Percentiles rank a stretch among this genome's conserved stretches.
Evolutionary conservation across 2,797 vertebrate species (phyloP).

Genomic region (Delichon dasypus): DNA sequence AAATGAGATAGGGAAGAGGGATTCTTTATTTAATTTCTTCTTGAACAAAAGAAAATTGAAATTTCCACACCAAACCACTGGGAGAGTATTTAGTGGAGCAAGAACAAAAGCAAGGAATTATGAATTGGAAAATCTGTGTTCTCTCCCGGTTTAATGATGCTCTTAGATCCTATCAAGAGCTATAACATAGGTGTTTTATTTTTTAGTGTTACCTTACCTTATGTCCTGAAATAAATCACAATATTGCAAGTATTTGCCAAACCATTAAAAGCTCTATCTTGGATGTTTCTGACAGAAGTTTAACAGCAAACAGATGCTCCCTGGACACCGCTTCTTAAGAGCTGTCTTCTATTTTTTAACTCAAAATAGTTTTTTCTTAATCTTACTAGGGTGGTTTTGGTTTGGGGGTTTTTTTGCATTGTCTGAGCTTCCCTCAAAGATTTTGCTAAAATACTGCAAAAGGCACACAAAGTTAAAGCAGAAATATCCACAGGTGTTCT

Average conservation of each 20-base stretch:
- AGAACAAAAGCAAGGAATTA: neutral
- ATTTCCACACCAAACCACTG: neutral
- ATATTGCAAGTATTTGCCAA: neutral
- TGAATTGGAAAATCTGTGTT: neutral
- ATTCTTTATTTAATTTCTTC: neutral
- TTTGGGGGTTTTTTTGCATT: neutral
- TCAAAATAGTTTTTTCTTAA: neutral
- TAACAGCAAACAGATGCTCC: constrained; percentile 38
- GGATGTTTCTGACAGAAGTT: constrained; percentile 31
- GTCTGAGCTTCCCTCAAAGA: constrained; percentile 1
- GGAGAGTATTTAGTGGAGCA: neutral
- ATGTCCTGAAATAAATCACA: constrained; percentile 1
- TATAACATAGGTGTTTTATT: neutral
- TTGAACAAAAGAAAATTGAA: neutral
- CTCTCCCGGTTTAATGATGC: neutral
- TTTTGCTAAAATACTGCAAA: neutral
- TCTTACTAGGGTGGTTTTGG: neutral
- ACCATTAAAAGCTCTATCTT: constrained; percentile 1
- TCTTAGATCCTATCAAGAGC: neutral
- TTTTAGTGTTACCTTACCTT: neutral
- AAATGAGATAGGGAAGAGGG: neutral
- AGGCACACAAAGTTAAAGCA: neutral
- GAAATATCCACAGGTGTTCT: neutral
- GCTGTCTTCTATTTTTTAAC: neutral
- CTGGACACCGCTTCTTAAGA: constrained; percentile 19